Evolutionary conservation across 2,888 invertebrate species (phyloP), one percentile per base, ranked within the genome.

Genomic region (Protodeltote pygarga): DNA sequence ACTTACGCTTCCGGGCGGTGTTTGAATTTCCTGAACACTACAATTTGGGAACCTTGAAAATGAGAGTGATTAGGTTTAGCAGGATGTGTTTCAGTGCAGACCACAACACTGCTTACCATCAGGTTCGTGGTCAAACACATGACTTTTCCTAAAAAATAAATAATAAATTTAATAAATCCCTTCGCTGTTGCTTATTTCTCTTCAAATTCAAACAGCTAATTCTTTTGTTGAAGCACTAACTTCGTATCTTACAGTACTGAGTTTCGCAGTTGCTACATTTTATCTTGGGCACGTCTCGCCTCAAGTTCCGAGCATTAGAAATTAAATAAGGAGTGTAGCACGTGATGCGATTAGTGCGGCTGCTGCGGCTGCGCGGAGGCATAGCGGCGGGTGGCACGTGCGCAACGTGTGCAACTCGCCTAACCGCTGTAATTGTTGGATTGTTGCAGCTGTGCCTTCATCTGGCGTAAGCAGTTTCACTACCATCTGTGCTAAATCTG

Each of bases 251-350:
- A 6, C 14, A 13, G 10, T 11, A n/a, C 29, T 11, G 31, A 33
- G 17, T 42, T 31, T 13, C 38, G 8, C 19, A 5, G 24, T 29
- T 25, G 41, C 19, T 27, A 6, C 33, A 24, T 32, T 32, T 9
- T 11, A 27, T 25, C 25, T 15, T 13, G 21, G 16, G 40, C 60
- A 54, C 66, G 62, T 50, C 33, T 31, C 4, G 23, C 44, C 35
- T 25, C 20, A 48, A 65, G 40, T 46, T 41, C 14, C 40, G 15
- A 24, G 34, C 47, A 27, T 37, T 51, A 51, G 37, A 55, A 60
- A 61, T 64, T 66, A 65, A 61, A 61, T 55, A 61, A 55, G 42
- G 46, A 24, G 23, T 8, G 31, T 13, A 29, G 55, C 38, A 45
- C 63, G 63, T 66, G 63, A 38, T 38, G 15, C 32, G 51, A 33